A percentile compares a stretch with the other conserved stretches of the same genome.
Evolutionary conservation across 2,888 invertebrate species (phyloP).

Genomic region (Cepaea hortensis): DNA sequence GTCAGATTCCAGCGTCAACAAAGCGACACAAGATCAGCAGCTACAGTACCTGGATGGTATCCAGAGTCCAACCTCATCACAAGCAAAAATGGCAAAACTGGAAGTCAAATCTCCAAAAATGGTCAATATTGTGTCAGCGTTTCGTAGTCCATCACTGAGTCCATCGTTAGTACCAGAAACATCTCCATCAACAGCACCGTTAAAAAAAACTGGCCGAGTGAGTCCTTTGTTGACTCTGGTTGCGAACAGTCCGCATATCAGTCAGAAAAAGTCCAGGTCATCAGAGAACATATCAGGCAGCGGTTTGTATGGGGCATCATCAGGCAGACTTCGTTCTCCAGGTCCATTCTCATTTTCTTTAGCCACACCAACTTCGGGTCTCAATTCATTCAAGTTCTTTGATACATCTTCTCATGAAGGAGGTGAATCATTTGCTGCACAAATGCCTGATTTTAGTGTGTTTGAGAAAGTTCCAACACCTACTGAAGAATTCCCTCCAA

Average conservation of each 20-base stretch:
- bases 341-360: conserved; percentile 67
- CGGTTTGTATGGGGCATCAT: conserved; percentile 44
- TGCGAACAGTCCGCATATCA: conserved; percentile 49
- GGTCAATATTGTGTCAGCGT: conserved; percentile 51
- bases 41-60: conserved; percentile 30
- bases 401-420: conserved; percentile 50
- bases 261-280: conserved; percentile 61
- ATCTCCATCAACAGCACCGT: conserved; percentile 29
- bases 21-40: conserved; percentile 46
- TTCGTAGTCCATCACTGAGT: conserved; percentile 37
- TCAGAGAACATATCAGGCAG: conserved; percentile 61
- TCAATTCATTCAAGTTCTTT: conserved; percentile 66
- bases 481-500: conserved; percentile 36
- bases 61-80: conserved; percentile 48
- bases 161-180: background rate
- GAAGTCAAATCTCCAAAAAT: conserved; percentile 66
- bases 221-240: conserved; percentile 51
- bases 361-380: conserved; percentile 62
- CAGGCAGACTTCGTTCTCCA: conserved; percentile 42
- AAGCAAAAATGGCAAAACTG: conserved; percentile 67
- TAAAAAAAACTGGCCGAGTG: conserved; percentile 51
- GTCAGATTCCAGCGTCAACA: conserved; percentile 59
- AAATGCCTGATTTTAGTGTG: conserved; percentile 49
- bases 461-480: conserved; percentile 47
- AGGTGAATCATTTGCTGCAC: background rate